Percentiles rank a stretch among this genome's conserved stretches.
These are phyloP conservation scores for Alentia gelatinosa DNA, from an alignment of 2,888 invertebrate species.

Conservation along the genomic window DNA sequence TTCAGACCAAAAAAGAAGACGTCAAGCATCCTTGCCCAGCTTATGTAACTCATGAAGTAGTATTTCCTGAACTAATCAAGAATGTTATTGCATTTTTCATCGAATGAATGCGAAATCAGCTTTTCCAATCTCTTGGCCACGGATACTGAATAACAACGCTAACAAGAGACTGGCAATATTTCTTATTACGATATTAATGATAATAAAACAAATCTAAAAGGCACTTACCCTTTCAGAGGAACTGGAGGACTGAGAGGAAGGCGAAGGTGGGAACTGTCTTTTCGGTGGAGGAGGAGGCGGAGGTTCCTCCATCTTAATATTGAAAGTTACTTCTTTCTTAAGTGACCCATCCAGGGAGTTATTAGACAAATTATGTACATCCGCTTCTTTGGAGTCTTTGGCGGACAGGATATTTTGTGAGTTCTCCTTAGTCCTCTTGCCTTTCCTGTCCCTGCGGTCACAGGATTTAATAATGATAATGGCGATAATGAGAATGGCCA, in stretches of 20 bases:
- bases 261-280: slow-evolving; percentile 48
- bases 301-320: slow-evolving; percentile 48
- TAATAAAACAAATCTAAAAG: neutral
- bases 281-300: slow-evolving; percentile 36
- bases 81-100: no score
- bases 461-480: slow-evolving; percentile 39
- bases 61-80: no score
- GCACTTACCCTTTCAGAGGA: slow-evolving; percentile 48
- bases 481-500: slow-evolving; percentile 51
- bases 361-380: slow-evolving; percentile 51
- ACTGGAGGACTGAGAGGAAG: slow-evolving; percentile 44
- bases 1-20: no score
- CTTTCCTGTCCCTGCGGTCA: slow-evolving; percentile 5
- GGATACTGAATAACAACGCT: no score
- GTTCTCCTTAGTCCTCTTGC: slow-evolving; percentile 44
- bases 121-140: no score
- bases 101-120: neutral
- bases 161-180: neutral
- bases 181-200: no score
- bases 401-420: slow-evolving; percentile 30
- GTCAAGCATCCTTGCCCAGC: no score
- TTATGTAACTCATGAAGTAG: no score
- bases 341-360: slow-evolving; percentile 45
- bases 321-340: slow-evolving; percentile 52
- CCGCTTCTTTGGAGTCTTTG: slow-evolving; percentile 43